These are phyloP conservation scores for Euzetes globulus DNA, from an alignment of 2,888 invertebrate genomes.

Conservation along the genomic window DNA sequence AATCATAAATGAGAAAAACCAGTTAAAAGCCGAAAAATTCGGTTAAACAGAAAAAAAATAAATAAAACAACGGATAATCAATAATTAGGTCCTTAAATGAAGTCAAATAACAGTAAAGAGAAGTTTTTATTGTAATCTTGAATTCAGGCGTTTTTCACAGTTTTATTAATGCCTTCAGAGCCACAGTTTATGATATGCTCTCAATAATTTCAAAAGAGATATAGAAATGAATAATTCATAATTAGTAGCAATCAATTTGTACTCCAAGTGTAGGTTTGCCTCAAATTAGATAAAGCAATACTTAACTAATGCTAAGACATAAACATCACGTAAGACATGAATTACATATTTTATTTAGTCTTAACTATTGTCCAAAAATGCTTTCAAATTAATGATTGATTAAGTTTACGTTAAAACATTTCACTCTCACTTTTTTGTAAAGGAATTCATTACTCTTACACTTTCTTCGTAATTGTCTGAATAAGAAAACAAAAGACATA, in stretches of 20 bases:
- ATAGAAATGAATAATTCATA: not conserved
- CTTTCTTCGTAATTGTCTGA: not conserved
- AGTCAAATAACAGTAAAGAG: too few species aligned
- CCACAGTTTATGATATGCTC: not conserved
- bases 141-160: too few species aligned
- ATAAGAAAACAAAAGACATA: not conserved
- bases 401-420: not conserved
- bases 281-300: not conserved
- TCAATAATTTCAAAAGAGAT: not conserved
- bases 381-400: not conserved
- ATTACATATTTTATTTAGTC: not conserved
- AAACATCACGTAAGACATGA: slow-evolving; percentile 3
- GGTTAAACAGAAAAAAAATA: too few species aligned
- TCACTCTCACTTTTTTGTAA: not conserved
- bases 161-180: too few species aligned
- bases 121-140: too few species aligned
- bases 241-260: not conserved
- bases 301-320: not conserved
- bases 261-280: not conserved
- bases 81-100: too few species aligned
- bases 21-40: too few species aligned
- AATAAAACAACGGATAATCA: too few species aligned
- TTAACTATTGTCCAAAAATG: not conserved
- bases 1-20: too few species aligned
- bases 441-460: not conserved